A percentile compares a stretch with the other conserved stretches of the same genome.
phyloP scores from a whole-genome alignment of 2,888 invertebrate genomes.

The Lithophane ornitopus region DNA sequence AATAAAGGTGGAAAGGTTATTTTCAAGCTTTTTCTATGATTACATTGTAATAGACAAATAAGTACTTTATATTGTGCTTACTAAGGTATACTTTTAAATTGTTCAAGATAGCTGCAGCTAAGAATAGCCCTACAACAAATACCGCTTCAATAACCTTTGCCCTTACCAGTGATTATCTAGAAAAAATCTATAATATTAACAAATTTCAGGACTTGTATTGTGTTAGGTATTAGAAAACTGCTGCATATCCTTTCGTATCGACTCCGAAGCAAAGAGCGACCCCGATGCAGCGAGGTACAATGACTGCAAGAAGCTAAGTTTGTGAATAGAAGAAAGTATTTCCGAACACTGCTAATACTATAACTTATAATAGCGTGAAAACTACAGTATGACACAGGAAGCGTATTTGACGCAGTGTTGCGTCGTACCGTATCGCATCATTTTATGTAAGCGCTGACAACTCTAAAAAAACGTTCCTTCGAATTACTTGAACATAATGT shows the following conservation, averaged over 20 bases:
- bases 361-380: not conserved
- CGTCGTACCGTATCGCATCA: slow-evolving; percentile 18
- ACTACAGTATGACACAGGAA: slow-evolving; percentile 3
- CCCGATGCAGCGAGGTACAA: not conserved
- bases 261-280: not conserved
- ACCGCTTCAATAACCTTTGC: too few relatives aligned
- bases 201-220: not conserved
- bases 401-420: slow-evolving; percentile 43
- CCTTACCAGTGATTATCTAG: not conserved
- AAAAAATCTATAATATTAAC: not conserved
- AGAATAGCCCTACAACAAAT: not conserved
- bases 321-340: not conserved
- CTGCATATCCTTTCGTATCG: not conserved
- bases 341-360: not conserved
- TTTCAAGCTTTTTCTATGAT: not conserved
- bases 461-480: not conserved
- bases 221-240: not conserved
- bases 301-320: not conserved
- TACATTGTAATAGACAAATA: not conserved
- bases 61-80: not conserved
- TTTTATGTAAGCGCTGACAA: slow-evolving; percentile 28
- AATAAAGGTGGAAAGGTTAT: slow-evolving; percentile 9
- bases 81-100: not conserved
- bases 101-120: not conserved
- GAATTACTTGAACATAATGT: not conserved